Evolutionary conservation across 1,140 invertebrate species (phyloP).

Genomic region (Hermetia illucens): DNA sequence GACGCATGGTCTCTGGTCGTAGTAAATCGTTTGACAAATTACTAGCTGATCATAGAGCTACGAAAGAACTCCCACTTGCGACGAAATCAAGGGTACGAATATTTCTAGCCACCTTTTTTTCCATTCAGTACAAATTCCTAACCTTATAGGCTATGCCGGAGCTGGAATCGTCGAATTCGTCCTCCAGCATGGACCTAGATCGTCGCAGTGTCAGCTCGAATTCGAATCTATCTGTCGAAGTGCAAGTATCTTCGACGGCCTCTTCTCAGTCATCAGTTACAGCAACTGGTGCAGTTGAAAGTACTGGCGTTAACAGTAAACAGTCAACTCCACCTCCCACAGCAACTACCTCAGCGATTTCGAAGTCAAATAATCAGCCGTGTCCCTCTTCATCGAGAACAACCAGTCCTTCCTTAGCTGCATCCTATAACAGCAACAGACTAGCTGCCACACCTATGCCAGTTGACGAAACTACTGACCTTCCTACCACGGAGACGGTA

Average conservation of each 20-base stretch:
- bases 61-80: constrained; percentile 31
- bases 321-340: no score
- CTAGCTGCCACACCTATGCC: no score
- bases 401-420: no score
- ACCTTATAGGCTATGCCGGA: not conserved
- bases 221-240: not conserved
- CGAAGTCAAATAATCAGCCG: no score
- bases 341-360: no score
- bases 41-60: constrained; percentile 58
- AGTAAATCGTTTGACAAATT: constrained; percentile 67
- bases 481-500: no score
- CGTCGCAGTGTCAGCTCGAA: constrained; percentile 1
- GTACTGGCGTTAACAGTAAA: no score
- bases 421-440: no score
- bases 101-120: not conserved
- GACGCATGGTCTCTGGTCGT: constrained; percentile 56
- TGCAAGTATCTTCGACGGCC: not conserved
- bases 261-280: not conserved
- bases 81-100: not conserved
- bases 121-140: not conserved
- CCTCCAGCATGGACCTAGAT: constrained; percentile 4
- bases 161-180: constrained; percentile 3
- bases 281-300: no score
- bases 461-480: no score
- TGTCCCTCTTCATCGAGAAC: no score